Conservation (phyloP, 2,113 vertebrate species). For the Sinosuthora webbiana region DNA sequence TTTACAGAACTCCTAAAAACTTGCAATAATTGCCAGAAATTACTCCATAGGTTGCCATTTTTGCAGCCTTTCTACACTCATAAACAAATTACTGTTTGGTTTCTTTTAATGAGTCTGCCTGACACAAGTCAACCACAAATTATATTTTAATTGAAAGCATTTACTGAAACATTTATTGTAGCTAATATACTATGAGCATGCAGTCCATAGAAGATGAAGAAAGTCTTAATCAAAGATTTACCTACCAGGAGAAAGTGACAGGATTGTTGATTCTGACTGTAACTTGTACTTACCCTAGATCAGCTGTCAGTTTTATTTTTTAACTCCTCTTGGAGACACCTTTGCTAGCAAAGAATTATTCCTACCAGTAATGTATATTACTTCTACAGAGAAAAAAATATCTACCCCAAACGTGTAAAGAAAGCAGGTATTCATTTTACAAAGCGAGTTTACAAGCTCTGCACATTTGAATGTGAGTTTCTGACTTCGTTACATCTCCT, state of each 20-base stretch:
- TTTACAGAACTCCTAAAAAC: not conserved
- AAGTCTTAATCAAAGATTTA: constrained; percentile 73
- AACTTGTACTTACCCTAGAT: constrained; percentile 83
- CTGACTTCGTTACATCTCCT: not conserved
- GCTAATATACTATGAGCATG: constrained; percentile 68
- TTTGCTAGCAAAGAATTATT: constrained; percentile 79
- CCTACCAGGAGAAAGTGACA: constrained; percentile 80
- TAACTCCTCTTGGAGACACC: constrained; percentile 74
- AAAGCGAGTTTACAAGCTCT: not conserved
- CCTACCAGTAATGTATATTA: constrained; percentile 69
- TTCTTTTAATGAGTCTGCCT: constrained; percentile 33
- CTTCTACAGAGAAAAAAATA: constrained; percentile 26
- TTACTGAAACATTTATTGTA: constrained; percentile 18
- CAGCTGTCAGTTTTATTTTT: constrained; percentile 76
- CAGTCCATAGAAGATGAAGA: constrained; percentile 62
- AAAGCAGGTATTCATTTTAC: constrained; percentile 36
- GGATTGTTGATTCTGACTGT: constrained; percentile 82
- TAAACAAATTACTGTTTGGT: not conserved
- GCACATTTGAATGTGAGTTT: not conserved
- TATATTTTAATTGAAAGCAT: constrained; percentile 11
- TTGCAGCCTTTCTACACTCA: not conserved
- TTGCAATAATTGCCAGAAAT: constrained; percentile 54
- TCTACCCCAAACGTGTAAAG: constrained; percentile 38
- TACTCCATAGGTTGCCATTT: not conserved
- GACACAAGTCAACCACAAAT: not conserved